phyloP scores from a whole-genome alignment of 2,113 vertebrate species.

The Callocephalon fimbriatum region DNA sequence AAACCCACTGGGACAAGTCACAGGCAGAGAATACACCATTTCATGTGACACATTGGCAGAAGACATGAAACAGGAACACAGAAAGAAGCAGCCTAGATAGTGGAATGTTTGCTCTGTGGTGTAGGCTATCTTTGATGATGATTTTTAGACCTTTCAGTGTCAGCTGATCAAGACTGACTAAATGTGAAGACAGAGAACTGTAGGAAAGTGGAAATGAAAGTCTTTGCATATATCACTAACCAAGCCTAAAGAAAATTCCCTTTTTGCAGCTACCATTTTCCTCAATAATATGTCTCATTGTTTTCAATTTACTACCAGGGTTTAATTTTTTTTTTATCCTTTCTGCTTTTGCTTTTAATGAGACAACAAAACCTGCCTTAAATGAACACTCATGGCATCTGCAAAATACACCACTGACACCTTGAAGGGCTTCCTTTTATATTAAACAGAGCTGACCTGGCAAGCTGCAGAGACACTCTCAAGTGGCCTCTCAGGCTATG shows the following conservation, averaged over 20 bases:
- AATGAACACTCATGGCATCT: neutral
- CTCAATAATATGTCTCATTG: neutral
- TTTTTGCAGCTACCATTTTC: neutral
- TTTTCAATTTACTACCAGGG: neutral
- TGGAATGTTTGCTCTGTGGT: neutral
- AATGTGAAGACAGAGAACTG: neutral
- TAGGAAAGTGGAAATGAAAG: neutral
- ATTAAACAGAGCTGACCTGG: slow-evolving; percentile 27
- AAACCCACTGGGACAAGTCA: neutral
- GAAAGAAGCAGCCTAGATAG: neutral
- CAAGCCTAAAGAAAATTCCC: neutral
- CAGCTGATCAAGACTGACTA: neutral
- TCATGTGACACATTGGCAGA: neutral
- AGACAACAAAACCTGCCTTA: neutral
- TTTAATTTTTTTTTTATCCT: neutral
- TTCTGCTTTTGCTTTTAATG: neutral
- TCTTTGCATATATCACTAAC: neutral
- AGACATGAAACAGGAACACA: neutral
- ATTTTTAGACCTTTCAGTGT: neutral
- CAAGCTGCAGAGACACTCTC: neutral
- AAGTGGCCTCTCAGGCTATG: slow-evolving; percentile 53
- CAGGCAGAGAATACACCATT: neutral
- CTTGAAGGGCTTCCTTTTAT: slow-evolving; percentile 30
- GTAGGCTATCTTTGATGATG: neutral
- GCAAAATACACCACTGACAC: neutral